A percentile compares a stretch with the other conserved stretches of the same genome.
Conservation (phyloP, 2,888 invertebrate species). For the Urechis unicinctus region DNA sequence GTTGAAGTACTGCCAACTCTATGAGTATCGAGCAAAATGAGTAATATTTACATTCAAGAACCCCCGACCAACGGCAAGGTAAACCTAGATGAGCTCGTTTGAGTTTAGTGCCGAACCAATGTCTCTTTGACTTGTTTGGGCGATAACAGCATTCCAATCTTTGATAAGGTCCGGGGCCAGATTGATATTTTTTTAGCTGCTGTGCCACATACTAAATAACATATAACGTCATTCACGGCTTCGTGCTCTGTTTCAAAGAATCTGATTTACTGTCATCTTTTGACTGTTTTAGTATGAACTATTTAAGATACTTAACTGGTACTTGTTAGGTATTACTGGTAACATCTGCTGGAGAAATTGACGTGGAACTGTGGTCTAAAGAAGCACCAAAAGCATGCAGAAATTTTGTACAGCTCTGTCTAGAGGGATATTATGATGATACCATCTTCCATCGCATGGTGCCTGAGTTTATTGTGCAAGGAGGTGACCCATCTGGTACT, state of each 20-base stretch:
- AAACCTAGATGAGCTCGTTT: conserved; percentile 28
- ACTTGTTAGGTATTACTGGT: conserved; percentile 73
- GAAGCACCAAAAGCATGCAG: conserved; percentile 91
- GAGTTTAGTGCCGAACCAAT: too few relatives aligned
- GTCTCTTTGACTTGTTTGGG: too few relatives aligned
- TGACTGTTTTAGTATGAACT: too few relatives aligned
- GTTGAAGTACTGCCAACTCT: too few relatives aligned
- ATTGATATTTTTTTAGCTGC: too few relatives aligned
- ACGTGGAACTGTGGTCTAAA: conserved; percentile 94
- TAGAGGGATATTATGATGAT: conserved; percentile 91
- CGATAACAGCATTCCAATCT: too few relatives aligned
- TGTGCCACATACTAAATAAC: too few relatives aligned
- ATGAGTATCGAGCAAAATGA: too few relatives aligned
- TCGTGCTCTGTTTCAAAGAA: too few relatives aligned
- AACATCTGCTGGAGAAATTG: conserved; percentile 92
- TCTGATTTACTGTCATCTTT: too few relatives aligned
- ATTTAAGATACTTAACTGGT: conserved; percentile 3
- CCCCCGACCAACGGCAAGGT: conserved; percentile 94
- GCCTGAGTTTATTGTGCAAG: conserved; percentile 89
- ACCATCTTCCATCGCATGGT: conserved; percentile 86
- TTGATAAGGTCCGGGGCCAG: too few relatives aligned
- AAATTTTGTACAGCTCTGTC: conserved; percentile 90
- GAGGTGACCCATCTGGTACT: conserved; percentile 94
- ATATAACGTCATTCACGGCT: too few relatives aligned
- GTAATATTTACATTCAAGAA: conserved; percentile 95